A percentile compares a stretch with the other conserved stretches of the same genome.
Evolutionary conservation across 2,113 vertebrate genomes (phyloP).

Genomic region (Casuarius casuarius): DNA sequence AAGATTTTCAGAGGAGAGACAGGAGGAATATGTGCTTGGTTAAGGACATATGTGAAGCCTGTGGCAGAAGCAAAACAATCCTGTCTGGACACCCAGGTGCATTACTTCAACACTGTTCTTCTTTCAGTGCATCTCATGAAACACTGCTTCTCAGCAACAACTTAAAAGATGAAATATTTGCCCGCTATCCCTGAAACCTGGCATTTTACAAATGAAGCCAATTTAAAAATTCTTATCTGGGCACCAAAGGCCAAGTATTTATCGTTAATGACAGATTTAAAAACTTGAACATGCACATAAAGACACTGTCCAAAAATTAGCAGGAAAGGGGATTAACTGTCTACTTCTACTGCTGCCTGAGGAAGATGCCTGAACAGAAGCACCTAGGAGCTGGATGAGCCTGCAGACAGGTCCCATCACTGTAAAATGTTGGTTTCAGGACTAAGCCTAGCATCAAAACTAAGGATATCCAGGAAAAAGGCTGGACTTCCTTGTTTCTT

Average conservation of each 20-base stretch:
- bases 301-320: background rate
- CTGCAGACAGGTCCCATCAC: background rate
- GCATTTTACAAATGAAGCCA: background rate
- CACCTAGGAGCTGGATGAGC: fast-evolving
- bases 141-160: background rate
- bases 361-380: background rate
- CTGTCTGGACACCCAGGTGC: background rate
- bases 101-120: background rate
- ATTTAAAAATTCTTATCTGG: background rate
- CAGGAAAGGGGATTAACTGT: background rate
- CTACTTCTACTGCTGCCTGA: background rate
- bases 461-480: background rate
- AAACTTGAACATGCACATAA: background rate
- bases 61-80: background rate
- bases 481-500: background rate
- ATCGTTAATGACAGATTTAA: background rate
- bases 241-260: background rate
- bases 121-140: background rate
- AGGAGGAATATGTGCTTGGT: background rate
- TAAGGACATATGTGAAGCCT: background rate
- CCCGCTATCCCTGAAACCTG: background rate
- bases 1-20: background rate
- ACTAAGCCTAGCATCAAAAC: background rate
- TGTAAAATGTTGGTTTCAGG: background rate
- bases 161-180: background rate